Percentiles rank a stretch among this genome's conserved stretches.
These are phyloP conservation scores for Nemotelus pantherinus DNA, from an alignment of 2,888 invertebrate genomes.

Conservation along the genomic window DNA sequence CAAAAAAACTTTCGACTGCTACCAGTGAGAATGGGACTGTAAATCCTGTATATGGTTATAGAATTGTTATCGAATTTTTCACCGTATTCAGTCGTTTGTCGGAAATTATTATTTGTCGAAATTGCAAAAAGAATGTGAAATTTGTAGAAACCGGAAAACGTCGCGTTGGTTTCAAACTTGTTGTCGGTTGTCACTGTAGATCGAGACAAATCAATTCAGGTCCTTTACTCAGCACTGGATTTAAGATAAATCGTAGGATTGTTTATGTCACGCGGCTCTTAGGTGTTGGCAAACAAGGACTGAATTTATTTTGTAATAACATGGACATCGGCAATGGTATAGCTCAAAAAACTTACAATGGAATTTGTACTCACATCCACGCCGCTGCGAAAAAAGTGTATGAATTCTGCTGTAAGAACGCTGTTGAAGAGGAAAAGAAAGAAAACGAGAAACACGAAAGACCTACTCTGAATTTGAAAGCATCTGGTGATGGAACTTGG, in stretches of 20 bases:
- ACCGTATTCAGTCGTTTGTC: too few species aligned
- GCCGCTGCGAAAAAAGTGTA: background rate
- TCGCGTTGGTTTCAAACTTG: constrained; percentile 2
- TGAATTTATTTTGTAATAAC: constrained; percentile 22
- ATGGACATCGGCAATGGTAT: constrained; percentile 11
- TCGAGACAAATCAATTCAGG: too few species aligned
- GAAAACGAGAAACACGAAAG: constrained; percentile 14
- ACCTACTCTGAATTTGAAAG: constrained; percentile 23
- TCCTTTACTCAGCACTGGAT: too few species aligned
- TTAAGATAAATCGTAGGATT: constrained; percentile 28
- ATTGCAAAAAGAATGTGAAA: background rate
- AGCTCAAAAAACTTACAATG: background rate
- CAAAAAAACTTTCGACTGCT: constrained; percentile 6
- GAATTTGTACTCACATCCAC: background rate
- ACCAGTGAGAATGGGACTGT: background rate
- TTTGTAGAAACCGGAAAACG: background rate
- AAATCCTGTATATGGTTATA: background rate
- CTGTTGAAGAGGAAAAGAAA: constrained; percentile 11
- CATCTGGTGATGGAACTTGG: constrained; percentile 20
- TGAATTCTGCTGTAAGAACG: constrained; percentile 13
- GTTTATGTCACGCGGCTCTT: constrained; percentile 26
- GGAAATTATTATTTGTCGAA: background rate
- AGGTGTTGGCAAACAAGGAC: background rate
- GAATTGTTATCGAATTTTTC: too few species aligned
- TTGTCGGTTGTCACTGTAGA: too few species aligned